Conservation (phyloP, 2,797 vertebrate species). For the Clarias fuscus region DNA sequence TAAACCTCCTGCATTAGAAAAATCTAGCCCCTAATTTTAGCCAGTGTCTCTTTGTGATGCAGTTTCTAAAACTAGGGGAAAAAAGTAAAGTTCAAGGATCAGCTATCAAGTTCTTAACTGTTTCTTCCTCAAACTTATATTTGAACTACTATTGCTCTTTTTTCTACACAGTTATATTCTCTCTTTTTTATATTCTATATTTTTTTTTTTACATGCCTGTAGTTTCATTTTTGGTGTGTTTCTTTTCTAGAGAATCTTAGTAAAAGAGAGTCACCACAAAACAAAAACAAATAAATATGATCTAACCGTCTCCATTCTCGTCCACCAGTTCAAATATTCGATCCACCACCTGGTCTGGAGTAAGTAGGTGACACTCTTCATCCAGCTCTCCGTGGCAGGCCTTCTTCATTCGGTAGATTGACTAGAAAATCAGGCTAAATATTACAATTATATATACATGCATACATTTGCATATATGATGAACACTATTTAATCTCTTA, state of each 20-base stretch:
- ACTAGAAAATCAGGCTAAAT: slow-evolving; percentile 69
- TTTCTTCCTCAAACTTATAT: background rate
- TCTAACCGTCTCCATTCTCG: slow-evolving; percentile 92
- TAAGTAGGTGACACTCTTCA: slow-evolving; percentile 80
- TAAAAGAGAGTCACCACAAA: background rate
- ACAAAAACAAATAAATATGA: background rate
- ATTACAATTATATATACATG: background rate
- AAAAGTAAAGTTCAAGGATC: background rate
- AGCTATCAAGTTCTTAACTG: background rate
- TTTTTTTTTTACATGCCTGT: background rate
- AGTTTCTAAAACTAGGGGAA: background rate
- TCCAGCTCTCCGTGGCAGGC: slow-evolving; percentile 82
- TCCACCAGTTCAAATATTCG: slow-evolving; percentile 96
- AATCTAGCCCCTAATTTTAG: background rate
- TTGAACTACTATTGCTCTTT: background rate
- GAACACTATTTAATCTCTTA: background rate
- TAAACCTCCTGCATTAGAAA: background rate
- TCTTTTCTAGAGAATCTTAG: background rate
- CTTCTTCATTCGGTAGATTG: slow-evolving; percentile 92
- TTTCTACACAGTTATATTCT: background rate
- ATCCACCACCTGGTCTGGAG: slow-evolving; percentile 92
- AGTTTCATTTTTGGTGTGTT: background rate
- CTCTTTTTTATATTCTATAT: no score
- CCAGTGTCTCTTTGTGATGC: background rate
- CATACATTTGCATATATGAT: background rate